phyloP scores from a whole-genome alignment of 2,113 vertebrate species.

The Onychostoma macrolepis region DNA sequence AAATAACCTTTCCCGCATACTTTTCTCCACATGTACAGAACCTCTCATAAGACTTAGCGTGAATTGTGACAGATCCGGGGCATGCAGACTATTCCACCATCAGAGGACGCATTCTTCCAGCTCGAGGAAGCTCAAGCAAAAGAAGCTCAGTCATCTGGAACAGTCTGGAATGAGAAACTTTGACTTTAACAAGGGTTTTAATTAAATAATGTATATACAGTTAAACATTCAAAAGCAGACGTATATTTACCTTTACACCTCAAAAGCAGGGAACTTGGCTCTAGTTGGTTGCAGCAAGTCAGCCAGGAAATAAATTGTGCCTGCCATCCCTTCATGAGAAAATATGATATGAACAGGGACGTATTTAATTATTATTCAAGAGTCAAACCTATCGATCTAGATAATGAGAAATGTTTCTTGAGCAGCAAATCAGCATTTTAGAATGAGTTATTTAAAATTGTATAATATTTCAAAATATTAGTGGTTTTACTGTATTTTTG shows the following conservation, averaged over 20 bases:
- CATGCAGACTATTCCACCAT: slow-evolving; percentile 39
- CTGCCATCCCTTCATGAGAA: slow-evolving; percentile 88
- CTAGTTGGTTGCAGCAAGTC: slow-evolving; percentile 89
- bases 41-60: background rate
- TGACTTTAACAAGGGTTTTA: background rate
- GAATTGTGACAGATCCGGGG: background rate
- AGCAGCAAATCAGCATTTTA: background rate
- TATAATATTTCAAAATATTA: background rate
- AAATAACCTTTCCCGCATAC: background rate
- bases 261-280: slow-evolving; percentile 91
- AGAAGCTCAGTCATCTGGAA: background rate
- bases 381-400: background rate
- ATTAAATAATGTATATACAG: background rate
- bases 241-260: slow-evolving; percentile 76
- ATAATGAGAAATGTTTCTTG: too few species aligned
- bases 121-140: background rate
- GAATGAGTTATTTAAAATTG: background rate
- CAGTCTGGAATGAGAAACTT: background rate
- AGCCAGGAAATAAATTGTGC: slow-evolving; percentile 94
- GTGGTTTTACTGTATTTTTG: too few species aligned
- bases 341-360: background rate
- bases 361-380: background rate
- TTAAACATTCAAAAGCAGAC: background rate
- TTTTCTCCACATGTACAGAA: slow-evolving; percentile 14
- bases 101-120: background rate